Percentiles rank a stretch among this genome's conserved stretches.
Conservation (phyloP, 2,113 vertebrate species). For the Corynorhinus townsendii region DNA sequence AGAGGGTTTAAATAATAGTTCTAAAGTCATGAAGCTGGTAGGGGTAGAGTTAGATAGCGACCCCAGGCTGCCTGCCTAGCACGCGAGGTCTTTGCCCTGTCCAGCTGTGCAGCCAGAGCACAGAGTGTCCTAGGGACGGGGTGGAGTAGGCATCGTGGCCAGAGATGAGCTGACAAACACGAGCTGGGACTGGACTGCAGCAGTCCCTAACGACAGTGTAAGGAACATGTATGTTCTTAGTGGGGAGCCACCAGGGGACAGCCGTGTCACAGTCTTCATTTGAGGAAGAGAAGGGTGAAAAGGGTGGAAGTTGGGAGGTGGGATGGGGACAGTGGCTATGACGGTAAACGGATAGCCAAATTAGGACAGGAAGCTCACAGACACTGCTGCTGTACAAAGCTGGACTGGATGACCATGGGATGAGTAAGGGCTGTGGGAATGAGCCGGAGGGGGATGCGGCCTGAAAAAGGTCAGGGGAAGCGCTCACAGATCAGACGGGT, state of each 20-base stretch:
- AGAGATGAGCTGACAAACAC: not conserved
- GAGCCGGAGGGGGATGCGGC: too few species aligned
- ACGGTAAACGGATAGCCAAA: not conserved
- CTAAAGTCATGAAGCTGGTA: not conserved
- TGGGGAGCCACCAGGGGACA: not conserved
- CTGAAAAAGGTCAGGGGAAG: not conserved
- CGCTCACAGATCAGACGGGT: too few species aligned
- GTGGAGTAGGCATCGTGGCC: too few species aligned
- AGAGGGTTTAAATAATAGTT: not conserved
- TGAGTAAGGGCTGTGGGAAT: not conserved
- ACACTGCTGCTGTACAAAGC: fast-evolving
- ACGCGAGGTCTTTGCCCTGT: not conserved
- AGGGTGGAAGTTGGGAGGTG: not conserved
- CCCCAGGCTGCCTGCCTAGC: not conserved
- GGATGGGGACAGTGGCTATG: not conserved
- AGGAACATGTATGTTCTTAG: not conserved
- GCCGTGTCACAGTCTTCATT: not conserved
- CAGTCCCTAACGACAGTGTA: not conserved
- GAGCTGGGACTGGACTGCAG: not conserved
- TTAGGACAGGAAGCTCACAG: not conserved
- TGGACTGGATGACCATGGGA: fast-evolving
- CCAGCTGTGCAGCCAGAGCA: not conserved
- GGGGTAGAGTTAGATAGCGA: not conserved
- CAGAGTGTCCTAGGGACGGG: not conserved
- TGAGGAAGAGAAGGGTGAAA: not conserved